phyloP scores from a whole-genome alignment of 1,140 invertebrate genomes.

The Dermatophagoides farinae region DNA sequence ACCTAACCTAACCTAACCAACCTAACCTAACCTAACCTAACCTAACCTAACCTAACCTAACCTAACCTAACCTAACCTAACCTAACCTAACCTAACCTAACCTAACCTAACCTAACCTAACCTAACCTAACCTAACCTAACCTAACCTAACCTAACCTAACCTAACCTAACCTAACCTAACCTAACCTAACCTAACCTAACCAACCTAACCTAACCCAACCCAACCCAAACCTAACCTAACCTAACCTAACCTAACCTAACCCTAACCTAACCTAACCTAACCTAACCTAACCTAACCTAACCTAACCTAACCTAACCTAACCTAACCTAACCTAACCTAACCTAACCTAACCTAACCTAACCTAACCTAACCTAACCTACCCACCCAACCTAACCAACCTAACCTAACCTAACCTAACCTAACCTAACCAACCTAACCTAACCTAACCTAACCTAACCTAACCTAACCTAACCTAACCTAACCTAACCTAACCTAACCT shows the following conservation, averaged over 20 bases:
- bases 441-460: constrained; percentile 21
- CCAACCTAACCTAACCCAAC: constrained; percentile 17
- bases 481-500: constrained; percentile 23
- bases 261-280: constrained; percentile 20
- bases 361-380: constrained; percentile 19
- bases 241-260: constrained; percentile 14
- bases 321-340: constrained; percentile 19
- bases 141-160: constrained; percentile 22
- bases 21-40: no score
- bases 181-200: constrained; percentile 16
- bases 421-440: constrained; percentile 21
- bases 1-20: no score
- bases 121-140: constrained; percentile 25
- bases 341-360: constrained; percentile 19
- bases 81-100: constrained; percentile 25
- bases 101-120: constrained; percentile 22
- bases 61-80: constrained; percentile 24
- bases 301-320: constrained; percentile 21
- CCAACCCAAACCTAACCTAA: constrained; percentile 16
- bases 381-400: constrained; percentile 20
- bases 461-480: constrained; percentile 20
- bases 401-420: constrained; percentile 21
- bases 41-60: no score
- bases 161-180: constrained; percentile 21
- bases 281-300: constrained; percentile 20